Percentiles rank a stretch among this genome's conserved stretches.
Evolutionary conservation across 2,888 invertebrate genomes (phyloP).

Genomic region (Aphodius granarius): DNA sequence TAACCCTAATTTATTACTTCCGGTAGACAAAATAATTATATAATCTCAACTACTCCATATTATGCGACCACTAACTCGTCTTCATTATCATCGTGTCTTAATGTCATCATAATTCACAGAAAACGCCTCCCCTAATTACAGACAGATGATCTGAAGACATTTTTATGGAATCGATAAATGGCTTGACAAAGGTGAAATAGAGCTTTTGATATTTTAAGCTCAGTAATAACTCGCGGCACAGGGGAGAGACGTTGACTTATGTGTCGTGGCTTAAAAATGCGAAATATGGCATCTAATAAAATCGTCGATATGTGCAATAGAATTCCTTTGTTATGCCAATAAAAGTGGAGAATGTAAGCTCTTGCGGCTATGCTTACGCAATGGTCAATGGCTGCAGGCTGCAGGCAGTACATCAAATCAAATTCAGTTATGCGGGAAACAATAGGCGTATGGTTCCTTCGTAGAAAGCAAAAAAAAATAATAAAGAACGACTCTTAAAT

Average conservation of each 20-base stretch:
- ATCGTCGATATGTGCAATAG: not conserved
- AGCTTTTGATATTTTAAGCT: not conserved
- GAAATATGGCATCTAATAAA: not conserved
- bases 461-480: not conserved
- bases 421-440: not conserved
- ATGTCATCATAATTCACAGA: not conserved
- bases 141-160: not conserved
- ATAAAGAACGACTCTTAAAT: not conserved
- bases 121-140: not conserved
- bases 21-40: not conserved
- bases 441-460: not conserved
- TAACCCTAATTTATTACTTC: not conserved
- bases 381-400: not conserved
- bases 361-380: not conserved
- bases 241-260: not conserved
- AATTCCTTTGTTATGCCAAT: not conserved
- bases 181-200: not conserved
- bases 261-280: not conserved
- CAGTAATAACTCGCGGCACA: not conserved
- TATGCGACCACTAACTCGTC: not conserved
- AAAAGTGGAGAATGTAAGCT: not conserved
- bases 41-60: not conserved
- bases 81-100: not conserved
- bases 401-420: not conserved
- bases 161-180: not conserved